Evolutionary conservation across 2,797 vertebrate genomes (phyloP).

Genomic region (Epinephelus malabaricus): DNA sequence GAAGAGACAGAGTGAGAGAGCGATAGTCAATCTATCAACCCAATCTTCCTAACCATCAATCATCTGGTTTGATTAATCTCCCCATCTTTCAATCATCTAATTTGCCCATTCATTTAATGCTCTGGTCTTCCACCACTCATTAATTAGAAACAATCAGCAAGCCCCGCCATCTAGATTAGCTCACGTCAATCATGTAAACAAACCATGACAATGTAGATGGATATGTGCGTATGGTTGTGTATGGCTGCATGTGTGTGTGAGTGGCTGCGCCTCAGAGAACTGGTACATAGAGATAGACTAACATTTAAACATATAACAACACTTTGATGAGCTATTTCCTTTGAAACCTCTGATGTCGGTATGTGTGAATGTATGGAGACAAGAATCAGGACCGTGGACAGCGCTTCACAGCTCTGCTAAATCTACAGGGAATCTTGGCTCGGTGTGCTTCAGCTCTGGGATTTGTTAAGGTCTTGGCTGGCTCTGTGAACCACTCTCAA

Average conservation of each 20-base stretch:
- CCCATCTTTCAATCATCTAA: constrained; percentile 77
- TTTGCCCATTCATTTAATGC: constrained; percentile 70
- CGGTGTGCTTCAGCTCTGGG: constrained; percentile 28
- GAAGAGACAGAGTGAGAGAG: constrained; percentile 61
- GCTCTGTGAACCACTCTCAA: constrained; percentile 31
- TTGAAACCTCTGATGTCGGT: constrained; percentile 41
- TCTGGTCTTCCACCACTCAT: constrained; percentile 69
- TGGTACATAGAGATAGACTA: constrained; percentile 20
- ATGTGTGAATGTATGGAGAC: constrained; percentile 39
- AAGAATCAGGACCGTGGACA: constrained; percentile 61
- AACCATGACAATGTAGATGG: constrained; percentile 59
- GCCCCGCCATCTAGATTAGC: constrained; percentile 61
- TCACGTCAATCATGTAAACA: constrained; percentile 75
- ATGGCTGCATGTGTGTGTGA: not conserved
- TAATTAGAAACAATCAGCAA: constrained; percentile 78
- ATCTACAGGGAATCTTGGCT: constrained; percentile 34
- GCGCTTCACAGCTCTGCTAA: constrained; percentile 23
- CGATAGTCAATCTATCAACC: constrained; percentile 54
- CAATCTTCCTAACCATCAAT: constrained; percentile 68
- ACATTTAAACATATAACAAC: constrained; percentile 37
- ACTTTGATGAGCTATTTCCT: constrained; percentile 62
- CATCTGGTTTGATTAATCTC: constrained; percentile 76
- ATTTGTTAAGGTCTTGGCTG: constrained; percentile 45
- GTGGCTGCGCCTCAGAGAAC: not conserved
- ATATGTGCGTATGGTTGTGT: constrained; percentile 24